These are phyloP conservation scores for Platycheirus rosarum DNA, from an alignment of 2,888 invertebrate species.

Conservation along the genomic window DNA sequence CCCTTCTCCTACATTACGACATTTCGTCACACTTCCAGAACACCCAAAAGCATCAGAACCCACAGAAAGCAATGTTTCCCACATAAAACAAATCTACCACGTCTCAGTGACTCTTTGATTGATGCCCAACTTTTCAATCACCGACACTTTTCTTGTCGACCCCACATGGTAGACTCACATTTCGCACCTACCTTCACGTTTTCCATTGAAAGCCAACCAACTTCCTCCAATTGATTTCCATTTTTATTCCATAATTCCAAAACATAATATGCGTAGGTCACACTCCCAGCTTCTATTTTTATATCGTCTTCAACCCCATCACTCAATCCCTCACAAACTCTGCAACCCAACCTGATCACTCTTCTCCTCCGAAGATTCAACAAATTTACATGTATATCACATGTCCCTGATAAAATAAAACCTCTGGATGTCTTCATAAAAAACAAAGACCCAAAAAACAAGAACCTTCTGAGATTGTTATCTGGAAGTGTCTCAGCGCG, in stretches of 20 bases:
- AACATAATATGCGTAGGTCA: slow-evolving; percentile 51
- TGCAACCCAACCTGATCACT: slow-evolving; percentile 27
- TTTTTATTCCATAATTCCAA: slow-evolving; percentile 49
- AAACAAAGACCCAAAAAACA: slow-evolving; percentile 29
- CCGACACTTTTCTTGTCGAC: slow-evolving; percentile 31
- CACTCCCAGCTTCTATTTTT: slow-evolving; percentile 38
- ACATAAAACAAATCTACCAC: no score
- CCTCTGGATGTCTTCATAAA: slow-evolving; percentile 65
- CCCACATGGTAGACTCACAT: slow-evolving; percentile 29
- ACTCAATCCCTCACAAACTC: slow-evolving; percentile 45
- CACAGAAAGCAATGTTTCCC: no score
- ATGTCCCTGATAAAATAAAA: slow-evolving; percentile 66
- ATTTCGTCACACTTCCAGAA: no score
- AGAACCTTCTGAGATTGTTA: slow-evolving; percentile 56
- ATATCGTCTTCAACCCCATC: slow-evolving; percentile 55
- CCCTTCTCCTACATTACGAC: no score
- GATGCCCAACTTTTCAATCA: no score
- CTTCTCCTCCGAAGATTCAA: slow-evolving; percentile 28
- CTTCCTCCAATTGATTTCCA: slow-evolving; percentile 29
- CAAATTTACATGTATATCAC: slow-evolving; percentile 72
- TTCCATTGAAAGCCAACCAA: slow-evolving; percentile 13
- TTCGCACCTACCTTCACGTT: slow-evolving; percentile 59
- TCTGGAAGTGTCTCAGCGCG: slow-evolving; percentile 52
- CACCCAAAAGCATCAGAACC: no score
- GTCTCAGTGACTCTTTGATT: no score